Percentiles rank a stretch among this genome's conserved stretches.
Conservation (phyloP, 2,113 vertebrate genomes). For the Toxotes jaculatrix region DNA sequence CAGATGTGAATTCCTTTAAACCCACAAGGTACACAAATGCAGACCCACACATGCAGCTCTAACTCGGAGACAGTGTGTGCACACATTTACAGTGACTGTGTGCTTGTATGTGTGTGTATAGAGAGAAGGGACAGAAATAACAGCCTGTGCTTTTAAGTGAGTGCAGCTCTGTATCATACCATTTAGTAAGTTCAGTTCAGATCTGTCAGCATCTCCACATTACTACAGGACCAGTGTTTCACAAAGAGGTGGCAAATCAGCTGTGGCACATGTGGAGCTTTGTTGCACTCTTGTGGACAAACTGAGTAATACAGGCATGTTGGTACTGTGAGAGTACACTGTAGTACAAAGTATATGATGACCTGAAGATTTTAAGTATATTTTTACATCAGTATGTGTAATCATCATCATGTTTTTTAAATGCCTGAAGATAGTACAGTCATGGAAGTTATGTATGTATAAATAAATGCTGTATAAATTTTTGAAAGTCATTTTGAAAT, state of each 20-base stretch:
- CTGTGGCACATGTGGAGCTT: slow-evolving; percentile 6
- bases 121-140: slow-evolving; percentile 4
- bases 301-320: neutral
- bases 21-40: slow-evolving; percentile 70
- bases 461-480: too few relatives aligned
- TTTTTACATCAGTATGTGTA: neutral
- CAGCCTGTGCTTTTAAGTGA: neutral
- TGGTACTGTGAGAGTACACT: neutral
- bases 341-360: neutral
- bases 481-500: neutral
- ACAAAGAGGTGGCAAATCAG: neutral
- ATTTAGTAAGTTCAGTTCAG: neutral
- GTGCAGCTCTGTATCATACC: neutral
- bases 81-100: slow-evolving; percentile 4
- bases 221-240: neutral
- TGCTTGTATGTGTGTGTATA: neutral
- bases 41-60: slow-evolving; percentile 10
- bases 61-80: slow-evolving; percentile 29
- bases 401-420: neutral
- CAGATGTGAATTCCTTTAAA: slow-evolving; percentile 75
- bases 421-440: neutral
- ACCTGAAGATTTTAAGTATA: neutral
- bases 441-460: neutral
- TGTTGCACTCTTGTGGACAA: slow-evolving; percentile 64
- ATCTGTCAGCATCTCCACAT: slow-evolving; percentile 30